These are phyloP conservation scores for Brachypteracias leptosomus DNA, from an alignment of 2,113 vertebrate genomes.

Conservation along the genomic window DNA sequence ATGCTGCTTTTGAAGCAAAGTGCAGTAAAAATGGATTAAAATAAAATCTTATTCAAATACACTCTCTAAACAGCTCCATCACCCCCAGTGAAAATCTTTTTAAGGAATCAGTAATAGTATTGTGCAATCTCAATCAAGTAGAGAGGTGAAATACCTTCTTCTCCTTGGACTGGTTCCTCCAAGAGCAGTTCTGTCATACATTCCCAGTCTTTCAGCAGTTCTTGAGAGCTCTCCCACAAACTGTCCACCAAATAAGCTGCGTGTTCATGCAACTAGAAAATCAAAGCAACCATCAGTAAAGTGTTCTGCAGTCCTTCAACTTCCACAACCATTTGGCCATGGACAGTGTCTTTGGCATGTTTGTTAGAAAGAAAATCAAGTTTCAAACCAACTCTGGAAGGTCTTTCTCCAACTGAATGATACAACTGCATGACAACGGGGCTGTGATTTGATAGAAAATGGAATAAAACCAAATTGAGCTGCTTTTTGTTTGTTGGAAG, in stretches of 20 bases:
- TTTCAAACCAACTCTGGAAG: not conserved
- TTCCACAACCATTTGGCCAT: not conserved
- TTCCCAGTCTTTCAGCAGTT: constrained; percentile 98
- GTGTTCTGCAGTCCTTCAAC: not conserved
- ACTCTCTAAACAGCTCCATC: not conserved
- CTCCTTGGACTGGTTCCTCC: constrained; percentile 97
- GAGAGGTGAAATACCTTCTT: constrained; percentile 84
- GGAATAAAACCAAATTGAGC: not conserved
- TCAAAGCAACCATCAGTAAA: constrained; percentile 51
- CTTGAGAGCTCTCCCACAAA: constrained; percentile 98
- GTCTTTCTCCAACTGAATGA: not conserved
- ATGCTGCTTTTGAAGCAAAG: not conserved
- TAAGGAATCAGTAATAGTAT: not conserved
- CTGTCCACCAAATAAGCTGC: constrained; percentile 98
- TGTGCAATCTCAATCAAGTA: not conserved
- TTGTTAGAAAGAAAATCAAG: not conserved
- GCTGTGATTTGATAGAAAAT: not conserved
- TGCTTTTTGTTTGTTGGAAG: not conserved
- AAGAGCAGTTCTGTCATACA: constrained; percentile 97
- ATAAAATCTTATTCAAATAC: not conserved
- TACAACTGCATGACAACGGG: not conserved
- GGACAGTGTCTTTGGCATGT: not conserved
- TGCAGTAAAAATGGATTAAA: not conserved
- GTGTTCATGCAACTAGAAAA: constrained; percentile 93
- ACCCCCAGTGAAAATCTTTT: not conserved